These are phyloP conservation scores for Albula glossodonta DNA, from an alignment of 2,113 vertebrate genomes.

Conservation along the genomic window DNA sequence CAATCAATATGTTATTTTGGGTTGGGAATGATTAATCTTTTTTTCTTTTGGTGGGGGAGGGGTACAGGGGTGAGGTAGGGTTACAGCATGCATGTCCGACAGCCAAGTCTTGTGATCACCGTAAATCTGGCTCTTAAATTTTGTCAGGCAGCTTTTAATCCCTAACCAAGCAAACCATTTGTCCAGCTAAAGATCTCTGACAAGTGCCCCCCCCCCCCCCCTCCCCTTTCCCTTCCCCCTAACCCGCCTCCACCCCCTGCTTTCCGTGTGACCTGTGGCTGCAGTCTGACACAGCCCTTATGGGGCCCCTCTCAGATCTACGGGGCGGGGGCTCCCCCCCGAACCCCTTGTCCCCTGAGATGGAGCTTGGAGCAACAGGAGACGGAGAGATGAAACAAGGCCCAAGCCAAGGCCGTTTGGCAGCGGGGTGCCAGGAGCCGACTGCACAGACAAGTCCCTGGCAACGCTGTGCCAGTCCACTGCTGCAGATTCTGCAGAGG, in stretches of 20 bases:
- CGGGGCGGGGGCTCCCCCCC: conserved; percentile 18
- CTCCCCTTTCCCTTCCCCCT: too few relatives aligned
- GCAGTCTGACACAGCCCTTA: conserved; percentile 63
- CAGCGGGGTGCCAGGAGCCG: not conserved
- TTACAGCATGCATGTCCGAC: not conserved
- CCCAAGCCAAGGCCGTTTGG: not conserved
- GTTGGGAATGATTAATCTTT: too few relatives aligned
- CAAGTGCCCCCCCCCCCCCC: not conserved
- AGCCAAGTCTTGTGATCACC: not conserved
- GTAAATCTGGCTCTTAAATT: not conserved
- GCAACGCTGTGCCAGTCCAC: not conserved
- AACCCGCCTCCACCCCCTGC: conserved; percentile 46
- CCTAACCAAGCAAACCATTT: conserved; percentile 67
- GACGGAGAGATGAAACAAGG: not conserved
- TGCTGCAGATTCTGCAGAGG: not conserved
- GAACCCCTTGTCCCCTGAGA: too few relatives aligned
- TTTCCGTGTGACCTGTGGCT: conserved; percentile 62
- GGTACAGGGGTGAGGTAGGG: too few relatives aligned
- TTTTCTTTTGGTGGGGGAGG: not conserved
- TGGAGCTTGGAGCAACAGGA: too few relatives aligned
- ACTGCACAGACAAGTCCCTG: not conserved
- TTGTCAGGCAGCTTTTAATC: conserved; percentile 53
- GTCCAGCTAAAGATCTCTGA: conserved; percentile 48
- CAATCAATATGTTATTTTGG: not conserved
- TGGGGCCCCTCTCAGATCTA: conserved; percentile 57